Evolutionary conservation across 2,888 invertebrate species (phyloP).

Genomic region (Parascotia fuliginaria): DNA sequence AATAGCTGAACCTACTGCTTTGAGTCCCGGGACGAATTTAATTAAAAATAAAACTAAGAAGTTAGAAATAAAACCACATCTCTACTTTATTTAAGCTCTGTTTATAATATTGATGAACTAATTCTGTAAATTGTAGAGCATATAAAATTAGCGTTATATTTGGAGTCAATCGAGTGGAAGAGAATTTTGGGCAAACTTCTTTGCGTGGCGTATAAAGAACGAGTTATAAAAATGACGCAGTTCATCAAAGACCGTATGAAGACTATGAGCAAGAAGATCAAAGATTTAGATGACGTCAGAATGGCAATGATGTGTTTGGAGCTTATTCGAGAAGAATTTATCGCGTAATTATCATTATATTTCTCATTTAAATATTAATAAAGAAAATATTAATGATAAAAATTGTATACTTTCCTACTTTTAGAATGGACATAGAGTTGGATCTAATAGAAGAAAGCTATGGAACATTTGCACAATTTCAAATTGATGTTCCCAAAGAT

Average conservation of each 20-base stretch:
- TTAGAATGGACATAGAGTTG: conserved; percentile 90
- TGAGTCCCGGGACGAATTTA: no score
- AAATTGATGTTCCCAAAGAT: conserved; percentile 90
- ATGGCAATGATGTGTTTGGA: conserved; percentile 92
- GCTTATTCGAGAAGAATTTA: conserved; percentile 91
- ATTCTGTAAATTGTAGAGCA: no score
- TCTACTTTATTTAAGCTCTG: no score
- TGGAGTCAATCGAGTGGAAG: conserved; percentile 94
- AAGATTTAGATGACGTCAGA: conserved; percentile 92
- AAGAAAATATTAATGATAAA: no score
- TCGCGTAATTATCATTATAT: conserved; percentile 73
- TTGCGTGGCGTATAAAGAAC: conserved; percentile 88
- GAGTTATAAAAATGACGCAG: conserved; percentile 89
- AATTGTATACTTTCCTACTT: not conserved
- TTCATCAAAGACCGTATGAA: conserved; percentile 92
- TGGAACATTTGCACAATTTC: conserved; percentile 88
- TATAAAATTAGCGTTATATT: conserved; percentile 87
- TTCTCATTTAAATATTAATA: no score
- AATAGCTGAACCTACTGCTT: no score
- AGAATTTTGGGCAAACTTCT: conserved; percentile 89
- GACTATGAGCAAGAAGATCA: conserved; percentile 88
- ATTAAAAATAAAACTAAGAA: no score
- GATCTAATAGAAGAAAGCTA: conserved; percentile 93
- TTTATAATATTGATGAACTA: no score
- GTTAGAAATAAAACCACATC: no score